phyloP scores from a whole-genome alignment of 1,140 invertebrate genomes.

The Ips nitidus region DNA sequence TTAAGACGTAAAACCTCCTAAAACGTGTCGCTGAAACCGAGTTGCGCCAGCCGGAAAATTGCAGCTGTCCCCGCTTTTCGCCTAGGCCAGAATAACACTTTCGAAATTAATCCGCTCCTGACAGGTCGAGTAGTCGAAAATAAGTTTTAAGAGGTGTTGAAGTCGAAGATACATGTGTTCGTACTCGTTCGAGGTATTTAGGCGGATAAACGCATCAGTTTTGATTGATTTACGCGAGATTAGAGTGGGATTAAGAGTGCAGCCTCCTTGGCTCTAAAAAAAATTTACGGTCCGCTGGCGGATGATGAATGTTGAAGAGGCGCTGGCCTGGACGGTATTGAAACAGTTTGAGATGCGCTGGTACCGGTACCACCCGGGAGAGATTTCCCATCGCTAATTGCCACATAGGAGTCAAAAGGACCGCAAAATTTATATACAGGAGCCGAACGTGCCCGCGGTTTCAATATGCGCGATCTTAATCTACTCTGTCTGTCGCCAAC shows the following conservation, averaged over 20 bases:
- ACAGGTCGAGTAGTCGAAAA: slow-evolving; percentile 23
- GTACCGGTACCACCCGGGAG: slow-evolving; percentile 6
- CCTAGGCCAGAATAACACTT: slow-evolving; percentile 14
- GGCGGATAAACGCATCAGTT: slow-evolving; percentile 17
- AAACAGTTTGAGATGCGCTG: no score
- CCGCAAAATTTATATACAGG: slow-evolving; percentile 50
- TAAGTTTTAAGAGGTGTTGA: slow-evolving; percentile 34
- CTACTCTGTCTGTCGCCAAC: slow-evolving; percentile 30
- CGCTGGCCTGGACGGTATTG: no score
- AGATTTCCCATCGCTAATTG: slow-evolving; percentile 43
- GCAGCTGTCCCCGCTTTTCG: slow-evolving; percentile 17
- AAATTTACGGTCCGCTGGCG: no score
- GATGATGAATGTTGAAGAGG: no score
- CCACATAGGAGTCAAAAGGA: slow-evolving; percentile 46
- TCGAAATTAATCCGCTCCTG: slow-evolving; percentile 26
- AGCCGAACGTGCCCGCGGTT: slow-evolving; percentile 35
- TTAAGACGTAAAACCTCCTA: not conserved
- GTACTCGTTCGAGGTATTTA: slow-evolving; percentile 18
- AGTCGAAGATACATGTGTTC: slow-evolving; percentile 30
- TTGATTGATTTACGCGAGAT: slow-evolving; percentile 28
- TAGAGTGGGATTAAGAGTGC: not conserved
- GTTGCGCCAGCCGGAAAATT: slow-evolving; percentile 2
- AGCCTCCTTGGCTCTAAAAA: no score
- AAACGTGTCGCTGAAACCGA: not conserved
- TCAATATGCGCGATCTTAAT: slow-evolving; percentile 50